Evolutionary conservation across 1,140 invertebrate species (phyloP), one percentile per base, ranked within the genome.

Genomic region (Tetramorium alpestre): DNA sequence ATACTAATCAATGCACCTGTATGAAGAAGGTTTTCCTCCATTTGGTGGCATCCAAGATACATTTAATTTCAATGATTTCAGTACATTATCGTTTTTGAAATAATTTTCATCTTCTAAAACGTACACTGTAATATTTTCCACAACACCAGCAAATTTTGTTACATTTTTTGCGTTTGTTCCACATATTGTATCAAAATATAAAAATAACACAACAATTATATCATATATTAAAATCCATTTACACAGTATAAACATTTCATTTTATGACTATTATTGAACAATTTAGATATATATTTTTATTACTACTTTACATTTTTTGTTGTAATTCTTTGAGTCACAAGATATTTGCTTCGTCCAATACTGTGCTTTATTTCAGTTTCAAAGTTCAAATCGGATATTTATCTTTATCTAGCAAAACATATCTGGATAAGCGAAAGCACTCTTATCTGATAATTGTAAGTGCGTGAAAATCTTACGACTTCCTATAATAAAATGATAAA

Each of bases 21-120:
- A 93, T 0, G 80, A 92, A 4, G 85, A 87, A 33, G 91, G 88
- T 38, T 22, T 89, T 16, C n/a, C 56, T 3, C 2, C 69, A 10
- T 51, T 49, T 10, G 92, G 88, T 25, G 91, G 88, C 7, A 88
- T 22, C 93, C 93, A 93, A 6, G 93, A 93, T 38, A 93, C 33
- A 49, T 93, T 93, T 0, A 93, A 56, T 88, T 87, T 91, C 5
- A 93, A 51, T 49, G 54, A 81, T 10, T 85, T 85, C 3, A 72
- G 28, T 8, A 28, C n/a, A 58, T 75, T 38, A 8, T 77, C 11
- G 7, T 0, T 44, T 33, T 62, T n/a, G 25, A 41, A 10, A 54
- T 87, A 65, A 38, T 10, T 77, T 13, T 25, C 13, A 67, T 87
- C 80, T 60, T 72, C 51, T 16, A 88, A 22, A 49, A 72, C 70